Percentiles rank a stretch among this genome's conserved stretches.
Conservation (phyloP, 2,888 invertebrate species). For the Sinhomidia bicolor region DNA sequence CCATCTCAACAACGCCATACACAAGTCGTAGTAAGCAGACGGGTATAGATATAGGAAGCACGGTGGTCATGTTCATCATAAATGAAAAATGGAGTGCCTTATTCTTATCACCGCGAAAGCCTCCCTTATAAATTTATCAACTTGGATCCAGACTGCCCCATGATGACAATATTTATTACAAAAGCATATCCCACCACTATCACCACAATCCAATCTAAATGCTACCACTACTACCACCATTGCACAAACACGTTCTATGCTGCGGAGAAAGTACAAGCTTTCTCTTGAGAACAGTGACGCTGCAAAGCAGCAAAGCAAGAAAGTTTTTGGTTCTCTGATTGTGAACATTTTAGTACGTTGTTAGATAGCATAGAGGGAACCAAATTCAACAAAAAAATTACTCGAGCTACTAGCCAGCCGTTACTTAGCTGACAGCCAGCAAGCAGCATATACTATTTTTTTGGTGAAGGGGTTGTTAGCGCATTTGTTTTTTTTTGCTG, state of each 20-base stretch:
- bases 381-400: background rate
- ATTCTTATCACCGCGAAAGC: background rate
- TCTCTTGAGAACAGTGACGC: constrained; percentile 30
- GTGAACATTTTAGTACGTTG: background rate
- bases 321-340: constrained; percentile 14
- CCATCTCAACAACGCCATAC: too few species aligned
- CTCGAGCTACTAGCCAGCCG: background rate
- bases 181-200: background rate
- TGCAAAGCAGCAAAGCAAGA: background rate
- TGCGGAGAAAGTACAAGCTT: constrained; percentile 33
- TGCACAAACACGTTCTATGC: background rate
- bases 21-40: too few species aligned
- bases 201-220: background rate
- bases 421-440: too few species aligned
- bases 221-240: background rate
- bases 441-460: too few species aligned
- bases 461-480: too few species aligned
- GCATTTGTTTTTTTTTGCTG: too few species aligned
- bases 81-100: too few species aligned
- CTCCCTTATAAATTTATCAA: background rate
- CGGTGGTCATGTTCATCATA: too few species aligned
- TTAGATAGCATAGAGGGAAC: constrained; percentile 41
- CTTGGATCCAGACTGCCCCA: constrained; percentile 8
- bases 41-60: too few species aligned
- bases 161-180: background rate